These are phyloP conservation scores for Nebria salina DNA, from an alignment of 2,888 invertebrate species.

Conservation along the genomic window DNA sequence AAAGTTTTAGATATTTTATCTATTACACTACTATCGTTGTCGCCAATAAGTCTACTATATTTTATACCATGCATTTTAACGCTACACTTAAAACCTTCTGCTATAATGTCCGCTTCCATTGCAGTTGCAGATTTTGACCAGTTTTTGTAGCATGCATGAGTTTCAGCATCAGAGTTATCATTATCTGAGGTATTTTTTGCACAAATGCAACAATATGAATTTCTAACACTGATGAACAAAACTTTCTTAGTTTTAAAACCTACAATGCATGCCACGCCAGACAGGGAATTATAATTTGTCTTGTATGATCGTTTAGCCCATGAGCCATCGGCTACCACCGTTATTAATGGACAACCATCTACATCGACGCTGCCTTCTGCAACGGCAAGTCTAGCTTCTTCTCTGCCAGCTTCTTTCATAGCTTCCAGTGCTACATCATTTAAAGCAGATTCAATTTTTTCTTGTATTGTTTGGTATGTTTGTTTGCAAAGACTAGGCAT, in stretches of 20 bases:
- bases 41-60: not conserved
- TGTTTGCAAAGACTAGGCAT: not conserved
- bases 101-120: not conserved
- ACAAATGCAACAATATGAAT: constrained; percentile 9
- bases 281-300: too few relatives aligned
- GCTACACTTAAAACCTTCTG: constrained; percentile 3
- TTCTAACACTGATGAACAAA: not conserved
- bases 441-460: not conserved
- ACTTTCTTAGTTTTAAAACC: too few relatives aligned
- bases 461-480: not conserved
- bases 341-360: not conserved
- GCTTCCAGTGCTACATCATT: constrained; percentile 9
- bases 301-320: too few relatives aligned
- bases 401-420: not conserved
- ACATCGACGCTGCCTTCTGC: not conserved
- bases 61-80: not conserved
- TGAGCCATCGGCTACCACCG: too few relatives aligned
- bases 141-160: not conserved
- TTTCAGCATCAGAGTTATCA: not conserved
- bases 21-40: constrained; percentile 8
- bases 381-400: not conserved
- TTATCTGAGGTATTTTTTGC: not conserved
- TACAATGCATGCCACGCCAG: too few relatives aligned
- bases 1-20: not conserved
- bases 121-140: not conserved